These are phyloP conservation scores for Aspidiotus destructor DNA, from an alignment of 2,888 invertebrate genomes.

Conservation along the genomic window DNA sequence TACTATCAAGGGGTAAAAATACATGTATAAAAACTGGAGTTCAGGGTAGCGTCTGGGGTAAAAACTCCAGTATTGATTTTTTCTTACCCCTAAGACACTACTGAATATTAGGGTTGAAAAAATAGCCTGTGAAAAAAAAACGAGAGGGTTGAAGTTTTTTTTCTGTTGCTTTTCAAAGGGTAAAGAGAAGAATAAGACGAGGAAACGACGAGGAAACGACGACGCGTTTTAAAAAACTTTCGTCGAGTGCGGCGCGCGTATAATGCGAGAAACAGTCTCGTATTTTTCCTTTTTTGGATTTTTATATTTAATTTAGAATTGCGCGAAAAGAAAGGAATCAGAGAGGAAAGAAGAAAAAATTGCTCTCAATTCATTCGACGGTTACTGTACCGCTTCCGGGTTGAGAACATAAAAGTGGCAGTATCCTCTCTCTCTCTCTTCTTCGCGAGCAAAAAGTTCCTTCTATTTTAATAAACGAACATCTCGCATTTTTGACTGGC, in stretches of 20 bases:
- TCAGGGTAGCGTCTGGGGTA: constrained; percentile 31
- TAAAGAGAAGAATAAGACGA: constrained; percentile 6
- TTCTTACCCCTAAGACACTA: constrained; percentile 31
- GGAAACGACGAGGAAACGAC: no score
- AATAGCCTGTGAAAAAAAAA: constrained; percentile 29
- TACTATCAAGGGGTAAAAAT: constrained; percentile 29
- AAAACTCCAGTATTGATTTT: constrained; percentile 32
- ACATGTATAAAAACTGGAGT: constrained; percentile 30
- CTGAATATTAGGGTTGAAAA: constrained; percentile 30
- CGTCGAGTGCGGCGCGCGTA: constrained; percentile 12
- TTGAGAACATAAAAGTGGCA: no score
- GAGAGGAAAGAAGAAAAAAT: no score
- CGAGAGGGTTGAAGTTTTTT: constrained; percentile 32
- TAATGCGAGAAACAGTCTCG: constrained; percentile 20
- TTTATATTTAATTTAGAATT: constrained; percentile 4
- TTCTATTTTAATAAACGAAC: no score
- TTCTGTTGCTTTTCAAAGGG: constrained; percentile 22
- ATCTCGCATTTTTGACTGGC: no score
- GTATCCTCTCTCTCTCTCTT: no score
- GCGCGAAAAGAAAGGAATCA: no score
- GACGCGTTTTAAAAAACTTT: constrained; percentile 22
- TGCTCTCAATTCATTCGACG: no score
- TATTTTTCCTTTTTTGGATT: constrained; percentile 15
- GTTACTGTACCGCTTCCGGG: no score
- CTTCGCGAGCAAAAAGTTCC: no score